Evolutionary conservation across 2,888 invertebrate genomes (phyloP), one percentile per base, ranked within the genome.

Genomic region (Agrenia bidenticulata): DNA sequence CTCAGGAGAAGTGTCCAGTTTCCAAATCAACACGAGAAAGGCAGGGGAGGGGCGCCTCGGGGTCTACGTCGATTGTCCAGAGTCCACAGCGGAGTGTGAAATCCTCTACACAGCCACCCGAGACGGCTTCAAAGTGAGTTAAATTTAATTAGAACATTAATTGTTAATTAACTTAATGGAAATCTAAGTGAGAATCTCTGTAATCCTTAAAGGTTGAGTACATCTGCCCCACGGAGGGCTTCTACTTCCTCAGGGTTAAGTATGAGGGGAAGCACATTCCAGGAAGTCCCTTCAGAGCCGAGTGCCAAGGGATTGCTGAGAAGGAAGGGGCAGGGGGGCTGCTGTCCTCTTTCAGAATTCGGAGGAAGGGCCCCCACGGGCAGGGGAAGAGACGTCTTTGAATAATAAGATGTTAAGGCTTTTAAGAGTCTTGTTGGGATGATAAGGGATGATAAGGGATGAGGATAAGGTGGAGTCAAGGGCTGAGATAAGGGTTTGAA

Each of bases 161-260:
- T 7, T 32, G 32, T 32, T 32, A 32, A 32, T 32, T 32, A 32
- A 32, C 11, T 32, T n/a, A n/a, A n/a, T 49, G 19, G 7, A 9
- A 49, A 17, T 24, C 11, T 2, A 51, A 5, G 11, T 51, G 23
- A 5, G 11, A 27, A 17, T 55, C 7, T 55, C 27, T 27, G 17
- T 27, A 42, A 7, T 17, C 24, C 17, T 39, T 49, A 64, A n/a
- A n/a, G 64, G 61, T 64, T 1, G 42, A 61, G 13, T 65, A 65
- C 50, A 13, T 65, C 2, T 32, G 57, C 1, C 13, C 57, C 1
- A n/a, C 53, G 15, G 1, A 26, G 1, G 62, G 58, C 27, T n/a
- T 11, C 11, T 62, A 62, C 49, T 66, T 62, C 17, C 53, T 66
- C 15, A 51, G 58, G 2, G 50, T 66, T 2, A 66, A 66, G 45